These are phyloP conservation scores for Coluber constrictor DNA, from an alignment of 2,797 vertebrate genomes.

Conservation along the genomic window DNA sequence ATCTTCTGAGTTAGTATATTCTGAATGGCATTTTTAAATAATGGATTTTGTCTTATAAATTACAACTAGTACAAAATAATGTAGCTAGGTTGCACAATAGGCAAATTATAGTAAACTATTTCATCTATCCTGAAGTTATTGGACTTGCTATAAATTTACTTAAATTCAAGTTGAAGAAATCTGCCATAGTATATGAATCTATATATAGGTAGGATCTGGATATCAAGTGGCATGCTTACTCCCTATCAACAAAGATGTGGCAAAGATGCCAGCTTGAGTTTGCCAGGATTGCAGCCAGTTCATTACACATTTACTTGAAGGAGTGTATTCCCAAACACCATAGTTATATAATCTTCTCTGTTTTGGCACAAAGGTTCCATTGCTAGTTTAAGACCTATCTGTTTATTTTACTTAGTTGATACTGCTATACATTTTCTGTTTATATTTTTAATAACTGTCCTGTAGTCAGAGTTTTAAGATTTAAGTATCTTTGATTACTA, in stretches of 20 bases:
- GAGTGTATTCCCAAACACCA: neutral
- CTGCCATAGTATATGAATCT: neutral
- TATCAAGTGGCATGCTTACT: neutral
- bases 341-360: neutral
- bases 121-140: neutral
- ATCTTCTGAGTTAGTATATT: neutral
- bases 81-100: neutral
- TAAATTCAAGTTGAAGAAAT: neutral
- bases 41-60: neutral
- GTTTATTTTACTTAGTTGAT: neutral
- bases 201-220: neutral
- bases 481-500: neutral
- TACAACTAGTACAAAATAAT: neutral
- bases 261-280: neutral
- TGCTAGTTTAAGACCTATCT: neutral
- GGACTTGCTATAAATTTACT: neutral
- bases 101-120: neutral
- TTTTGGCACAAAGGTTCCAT: neutral
- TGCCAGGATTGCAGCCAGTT: neutral
- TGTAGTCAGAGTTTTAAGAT: neutral
- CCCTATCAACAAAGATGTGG: neutral
- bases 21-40: neutral
- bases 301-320: neutral
- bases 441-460: neutral
- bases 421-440: neutral